phyloP scores from a whole-genome alignment of 23 tunicate species.

The Clavelina lepadiformis region DNA sequence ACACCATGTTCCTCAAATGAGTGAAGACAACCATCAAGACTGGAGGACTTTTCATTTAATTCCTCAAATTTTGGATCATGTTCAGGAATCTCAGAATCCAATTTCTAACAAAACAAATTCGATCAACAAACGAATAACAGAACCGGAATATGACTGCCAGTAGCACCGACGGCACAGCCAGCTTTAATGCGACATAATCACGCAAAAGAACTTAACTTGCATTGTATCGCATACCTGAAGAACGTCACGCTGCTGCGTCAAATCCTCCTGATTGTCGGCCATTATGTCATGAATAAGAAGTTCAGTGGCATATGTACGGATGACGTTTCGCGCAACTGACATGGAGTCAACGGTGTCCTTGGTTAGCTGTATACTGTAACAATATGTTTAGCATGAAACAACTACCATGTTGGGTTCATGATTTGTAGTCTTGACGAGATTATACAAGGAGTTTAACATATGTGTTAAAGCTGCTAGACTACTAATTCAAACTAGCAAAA shows the following conservation, averaged over 20 bases:
- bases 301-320: slow-evolving; percentile 43
- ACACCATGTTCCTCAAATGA: slow-evolving; percentile 5
- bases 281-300: slow-evolving; percentile 49
- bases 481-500: too few species aligned
- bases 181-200: too few species aligned
- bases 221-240: slow-evolving; percentile 65
- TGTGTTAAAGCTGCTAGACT: too few species aligned
- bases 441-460: too few species aligned
- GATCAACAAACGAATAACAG: not conserved
- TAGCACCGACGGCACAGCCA: too few species aligned
- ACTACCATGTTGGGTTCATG: too few species aligned
- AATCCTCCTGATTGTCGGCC: slow-evolving; percentile 51
- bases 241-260: slow-evolving; percentile 38
- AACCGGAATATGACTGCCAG: too few species aligned
- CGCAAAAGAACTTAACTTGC: too few species aligned
- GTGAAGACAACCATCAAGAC: slow-evolving; percentile 14
- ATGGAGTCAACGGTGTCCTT: slow-evolving; percentile 31
- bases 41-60: slow-evolving; percentile 18
- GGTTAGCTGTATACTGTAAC: too few species aligned
- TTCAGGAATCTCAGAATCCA: slow-evolving; percentile 43
- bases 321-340: slow-evolving; percentile 11
- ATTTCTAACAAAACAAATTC: slow-evolving; percentile 23
- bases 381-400: too few species aligned
- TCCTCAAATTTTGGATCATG: slow-evolving; percentile 66
- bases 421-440: too few species aligned